Evolutionary conservation across 2,113 vertebrate species (phyloP), one percentile per base, ranked within the genome.

Genomic region (Paramormyrops kingsleyae): DNA sequence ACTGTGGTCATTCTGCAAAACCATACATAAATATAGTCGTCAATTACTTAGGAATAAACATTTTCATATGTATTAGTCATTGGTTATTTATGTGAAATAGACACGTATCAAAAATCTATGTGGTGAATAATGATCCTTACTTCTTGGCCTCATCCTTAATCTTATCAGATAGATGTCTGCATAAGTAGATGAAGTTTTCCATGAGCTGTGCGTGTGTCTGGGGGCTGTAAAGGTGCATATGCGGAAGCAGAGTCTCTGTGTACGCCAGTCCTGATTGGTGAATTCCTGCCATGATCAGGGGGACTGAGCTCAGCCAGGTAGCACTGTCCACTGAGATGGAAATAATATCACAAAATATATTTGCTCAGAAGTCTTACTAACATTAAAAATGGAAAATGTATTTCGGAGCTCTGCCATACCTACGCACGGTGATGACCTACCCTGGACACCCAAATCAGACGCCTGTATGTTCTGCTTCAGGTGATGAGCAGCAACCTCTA

Each of bases 141-240:
- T 94, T 94, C n/a, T 89, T 90, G 8, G 91, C 89, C 62, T 92
- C 89, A 10, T 42, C 52, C 39, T 87, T 89, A 9, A 91, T 90
- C 85, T 93, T 44, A 5, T 91, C 84, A 9, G 88, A 89, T 53
- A 97, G 92, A 49, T 92, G 90, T 13, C 42, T 89, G 88, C 87
- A 92, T 31, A 95, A 80, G 83, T 91, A 77, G 39, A 87, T 42
- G 87, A 97, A 97, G 89, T 92, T 92, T 4, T 95, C 89, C 10
- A 97, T 94, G 49, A 97, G 95, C 49, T 95, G 96, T 87, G 95
- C 70, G n/a, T 95, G 97, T 4, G 94, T 94, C 89, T 90, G 94
- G 39, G 96, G 96, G 2, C 94, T 95, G 89, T 96, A 94, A 0
- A 95, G 95, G 77, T 95, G 95, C 39, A 94, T 85, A 9, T 49